Evolutionary conservation across 2,888 invertebrate genomes (phyloP), one percentile per base, ranked within the genome.

Genomic region (Stenolophus ochropezus): DNA sequence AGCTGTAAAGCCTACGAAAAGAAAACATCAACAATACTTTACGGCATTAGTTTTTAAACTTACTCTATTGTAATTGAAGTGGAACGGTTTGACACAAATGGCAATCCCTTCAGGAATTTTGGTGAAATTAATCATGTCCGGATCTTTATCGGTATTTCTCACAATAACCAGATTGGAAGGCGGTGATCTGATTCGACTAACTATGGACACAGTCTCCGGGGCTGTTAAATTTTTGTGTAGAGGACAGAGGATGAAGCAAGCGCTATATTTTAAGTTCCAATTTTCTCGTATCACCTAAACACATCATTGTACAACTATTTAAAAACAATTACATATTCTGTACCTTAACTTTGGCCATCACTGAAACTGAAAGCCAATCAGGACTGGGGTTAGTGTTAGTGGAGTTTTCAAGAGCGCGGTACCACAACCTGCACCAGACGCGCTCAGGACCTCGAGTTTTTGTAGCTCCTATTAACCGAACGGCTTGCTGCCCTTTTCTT

Each of bases 261-360:
- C 97, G 87, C 96, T 96, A 90, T 96, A 97, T 87, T 96, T 96
- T 23, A 97, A 90, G 88, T 96, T 97, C 97, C 97, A 97, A 88
- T 97, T 97, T 88, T 97, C 97, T 20, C 97, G 92, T 82, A 97
- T 97, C 1, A 96, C 93, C 94, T 93, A 86, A 51, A 86, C n/a
- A n/a, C n/a, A n/a, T n/a, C n/a, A n/a, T n/a, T n/a, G n/a, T n/a
- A n/a, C n/a, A n/a, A n/a, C n/a, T n/a, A n/a, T n/a, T n/a, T n/a
- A n/a, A n/a, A n/a, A n/a, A n/a, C n/a, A n/a, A n/a, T n/a, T n/a
- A n/a, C n/a, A n/a, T n/a, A n/a, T n/a, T n/a, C n/a, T 14, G 3
- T 87, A 94, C 93, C 91, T 96, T 95, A 81, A 95, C 93, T 89
- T 93, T 93, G 11, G 95, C 95, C 86, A 93, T 93, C 47, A 96